Evolutionary conservation across 2,888 invertebrate genomes (phyloP).

Genomic region (Polydrusus pterygomalis): DNA sequence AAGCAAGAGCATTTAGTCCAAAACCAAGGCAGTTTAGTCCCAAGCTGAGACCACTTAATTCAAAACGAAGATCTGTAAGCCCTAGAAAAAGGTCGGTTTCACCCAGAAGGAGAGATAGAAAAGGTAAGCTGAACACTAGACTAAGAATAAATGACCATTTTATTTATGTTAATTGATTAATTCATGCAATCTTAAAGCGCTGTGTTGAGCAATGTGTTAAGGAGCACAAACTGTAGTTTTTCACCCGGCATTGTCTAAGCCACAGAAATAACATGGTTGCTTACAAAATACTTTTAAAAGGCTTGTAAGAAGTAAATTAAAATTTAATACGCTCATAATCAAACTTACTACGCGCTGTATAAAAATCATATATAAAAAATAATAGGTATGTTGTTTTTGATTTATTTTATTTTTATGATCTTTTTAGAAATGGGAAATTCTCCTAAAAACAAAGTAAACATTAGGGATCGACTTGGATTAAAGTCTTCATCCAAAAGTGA

Average conservation of each 20-base stretch:
- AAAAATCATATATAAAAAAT: too few species aligned
- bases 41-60: conserved; percentile 30
- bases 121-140: conserved; percentile 35
- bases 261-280: too few species aligned
- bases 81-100: conserved; percentile 36
- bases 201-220: too few species aligned
- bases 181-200: too few species aligned
- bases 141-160: not conserved
- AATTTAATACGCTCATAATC: too few species aligned
- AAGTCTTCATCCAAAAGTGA: conserved; percentile 57
- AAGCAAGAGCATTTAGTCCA: conserved; percentile 34
- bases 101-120: conserved; percentile 46
- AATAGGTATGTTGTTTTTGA: too few species aligned
- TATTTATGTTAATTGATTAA: not conserved
- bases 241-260: too few species aligned
- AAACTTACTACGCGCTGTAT: too few species aligned
- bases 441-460: conserved; percentile 56
- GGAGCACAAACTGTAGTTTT: too few species aligned
- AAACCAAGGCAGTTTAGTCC: conserved; percentile 39
- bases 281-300: too few species aligned
- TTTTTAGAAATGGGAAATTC: conserved; percentile 39
- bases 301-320: too few species aligned
- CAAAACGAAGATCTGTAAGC: conserved; percentile 24
- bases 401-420: too few species aligned
- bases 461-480: conserved; percentile 63